A percentile compares a stretch with the other conserved stretches of the same genome.
These are phyloP conservation scores for Dicrostonyx torquatus DNA, from an alignment of 2,797 vertebrate genomes.

Conservation along the genomic window DNA sequence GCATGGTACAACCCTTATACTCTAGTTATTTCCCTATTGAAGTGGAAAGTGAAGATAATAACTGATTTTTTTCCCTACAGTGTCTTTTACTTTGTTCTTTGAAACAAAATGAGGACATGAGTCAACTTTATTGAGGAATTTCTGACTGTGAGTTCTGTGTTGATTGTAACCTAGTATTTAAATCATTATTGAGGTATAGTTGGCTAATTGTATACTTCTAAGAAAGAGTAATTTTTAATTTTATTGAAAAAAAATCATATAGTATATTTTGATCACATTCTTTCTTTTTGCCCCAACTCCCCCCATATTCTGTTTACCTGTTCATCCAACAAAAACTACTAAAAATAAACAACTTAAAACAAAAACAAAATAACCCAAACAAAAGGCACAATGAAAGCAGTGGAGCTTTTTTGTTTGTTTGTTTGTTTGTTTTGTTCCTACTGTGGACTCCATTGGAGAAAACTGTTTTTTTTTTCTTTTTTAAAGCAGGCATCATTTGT, in stretches of 20 bases:
- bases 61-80: not conserved
- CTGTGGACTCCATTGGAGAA: not conserved
- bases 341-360: not conserved
- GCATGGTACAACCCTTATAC: not conserved
- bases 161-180: not conserved
- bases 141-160: not conserved
- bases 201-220: not conserved
- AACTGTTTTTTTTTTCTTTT: not conserved
- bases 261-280: not conserved
- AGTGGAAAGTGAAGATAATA: not conserved
- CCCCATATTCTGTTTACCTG: not conserved
- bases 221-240: not conserved
- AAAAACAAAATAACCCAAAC: no score
- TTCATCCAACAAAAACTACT: not conserved
- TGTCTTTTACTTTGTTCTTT: not conserved
- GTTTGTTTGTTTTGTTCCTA: no score
- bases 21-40: not conserved
- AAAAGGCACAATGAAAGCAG: not conserved
- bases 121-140: not conserved
- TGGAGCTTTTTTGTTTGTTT: not conserved
- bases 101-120: not conserved
- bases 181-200: not conserved
- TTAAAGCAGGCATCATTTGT: not conserved
- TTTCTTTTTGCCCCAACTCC: not conserved
- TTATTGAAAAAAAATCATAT: not conserved